Evolutionary conservation across 1,140 invertebrate species (phyloP), one percentile per base, ranked within the genome.

Genomic region (Drosophila repleta): DNA sequence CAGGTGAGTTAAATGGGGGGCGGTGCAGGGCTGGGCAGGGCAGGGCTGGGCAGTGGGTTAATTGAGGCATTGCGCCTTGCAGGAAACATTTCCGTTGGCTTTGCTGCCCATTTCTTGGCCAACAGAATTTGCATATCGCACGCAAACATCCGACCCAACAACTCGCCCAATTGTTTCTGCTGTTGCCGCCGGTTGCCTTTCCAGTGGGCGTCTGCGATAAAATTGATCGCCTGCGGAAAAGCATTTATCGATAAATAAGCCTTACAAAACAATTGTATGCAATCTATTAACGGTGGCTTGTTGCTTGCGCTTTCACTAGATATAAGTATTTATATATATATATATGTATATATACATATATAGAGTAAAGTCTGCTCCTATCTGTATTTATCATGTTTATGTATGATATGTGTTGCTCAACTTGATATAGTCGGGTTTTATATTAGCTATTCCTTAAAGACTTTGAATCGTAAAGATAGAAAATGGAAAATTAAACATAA

Each of bases 41-140:
- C 32, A 35, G 39, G 56, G 62, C 67, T 60, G 26, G 72, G 60
- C 48, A 68, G 51, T 73, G 37, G 52, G 52, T 61, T 77, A 84
- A 83, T 83, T 85, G 85, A 85, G 76, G 80, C 68, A 69, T 84
- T 79, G 74, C 67, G 67, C 29, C 63, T 65, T 52, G 76, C 80
- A 84, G 80, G 81, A 84, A 84, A 84, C 81, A 84, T 85, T 84
- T 84, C 80, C 85, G 81, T 84, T 85, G 79, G 65, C 79, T 77
- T 70, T 75, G 64, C 74, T 84, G 76, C 66, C 73, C 80, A 84
- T 80, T 84, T 83, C 66, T 72, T 83, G 75, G 39, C 17, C 46
- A 20, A 17, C 68, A 56, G 18, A 53, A 88, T 87, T 87, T 88
- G 79, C 82, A 88, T 87, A 82, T 88, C 82, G 78, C 83, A 80